Evolutionary conservation across 2,113 vertebrate species (phyloP).

Genomic region (Nerophis ophidion): DNA sequence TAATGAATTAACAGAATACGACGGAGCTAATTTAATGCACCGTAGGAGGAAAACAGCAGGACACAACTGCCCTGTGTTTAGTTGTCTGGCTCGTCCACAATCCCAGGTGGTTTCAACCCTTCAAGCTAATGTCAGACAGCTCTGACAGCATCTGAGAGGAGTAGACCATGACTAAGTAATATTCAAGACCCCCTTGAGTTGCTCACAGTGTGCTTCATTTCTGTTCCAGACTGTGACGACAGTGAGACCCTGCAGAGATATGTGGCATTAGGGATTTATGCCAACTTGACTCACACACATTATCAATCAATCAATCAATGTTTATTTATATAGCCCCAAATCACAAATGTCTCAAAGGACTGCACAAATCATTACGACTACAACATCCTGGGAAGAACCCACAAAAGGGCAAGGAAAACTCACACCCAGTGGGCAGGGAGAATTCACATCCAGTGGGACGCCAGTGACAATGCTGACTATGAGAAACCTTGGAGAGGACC

Average conservation of each 20-base stretch:
- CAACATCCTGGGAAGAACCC: too few species aligned
- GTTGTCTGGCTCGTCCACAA: constrained; percentile 17
- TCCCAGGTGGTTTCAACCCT: constrained; percentile 39
- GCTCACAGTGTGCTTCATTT: constrained; percentile 24
- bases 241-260: constrained; percentile 34
- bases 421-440: too few species aligned
- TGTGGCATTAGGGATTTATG: constrained; percentile 2
- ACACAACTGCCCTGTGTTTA: constrained; percentile 18
- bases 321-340: too few species aligned
- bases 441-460: too few species aligned
- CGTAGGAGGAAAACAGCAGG: neutral
- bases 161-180: constrained; percentile 55
- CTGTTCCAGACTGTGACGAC: constrained; percentile 29
- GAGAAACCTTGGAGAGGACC: too few species aligned
- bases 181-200: constrained; percentile 39
- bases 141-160: constrained; percentile 40
- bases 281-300: too few species aligned
- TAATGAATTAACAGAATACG: neutral
- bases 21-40: neutral
- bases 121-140: constrained; percentile 33
- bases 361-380: too few species aligned
- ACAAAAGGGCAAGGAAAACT: too few species aligned
- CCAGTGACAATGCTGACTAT: too few species aligned
- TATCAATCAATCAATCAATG: too few species aligned
- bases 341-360: too few species aligned